These are phyloP conservation scores for Recurvirostra avosetta DNA, from an alignment of 2,113 vertebrate species.

Conservation along the genomic window DNA sequence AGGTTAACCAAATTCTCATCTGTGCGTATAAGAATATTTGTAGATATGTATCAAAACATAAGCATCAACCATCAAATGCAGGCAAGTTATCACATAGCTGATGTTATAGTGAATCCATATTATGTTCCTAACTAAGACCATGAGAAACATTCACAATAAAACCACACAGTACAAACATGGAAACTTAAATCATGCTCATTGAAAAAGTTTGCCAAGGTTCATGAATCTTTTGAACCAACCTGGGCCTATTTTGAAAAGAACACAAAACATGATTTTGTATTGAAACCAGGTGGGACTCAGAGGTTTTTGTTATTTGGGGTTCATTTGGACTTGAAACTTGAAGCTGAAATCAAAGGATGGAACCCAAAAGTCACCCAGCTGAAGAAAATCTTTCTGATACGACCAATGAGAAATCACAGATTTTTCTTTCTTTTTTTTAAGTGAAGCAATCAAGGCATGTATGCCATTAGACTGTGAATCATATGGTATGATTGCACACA, in stretches of 20 bases:
- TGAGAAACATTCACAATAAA: slow-evolving; percentile 35
- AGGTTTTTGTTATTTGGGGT: slow-evolving; percentile 13
- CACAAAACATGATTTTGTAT: slow-evolving; percentile 46
- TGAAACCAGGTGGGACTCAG: slow-evolving; percentile 53
- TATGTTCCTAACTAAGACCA: slow-evolving; percentile 17
- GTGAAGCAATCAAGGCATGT: neutral
- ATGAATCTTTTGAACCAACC: slow-evolving; percentile 55
- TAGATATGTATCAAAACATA: slow-evolving; percentile 27
- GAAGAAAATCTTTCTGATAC: slow-evolving; percentile 20
- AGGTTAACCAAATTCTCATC: neutral
- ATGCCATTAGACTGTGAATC: neutral
- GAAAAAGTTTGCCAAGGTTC: slow-evolving; percentile 47
- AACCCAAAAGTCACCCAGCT: neutral
- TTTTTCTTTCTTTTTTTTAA: neutral
- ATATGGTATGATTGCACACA: neutral
- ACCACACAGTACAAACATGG: slow-evolving; percentile 46
- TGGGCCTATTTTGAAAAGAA: slow-evolving; percentile 20
- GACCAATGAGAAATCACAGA: neutral
- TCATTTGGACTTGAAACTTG: slow-evolving; percentile 32
- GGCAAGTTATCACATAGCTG: neutral
- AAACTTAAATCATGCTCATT: slow-evolving; percentile 27
- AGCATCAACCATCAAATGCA: slow-evolving; percentile 23
- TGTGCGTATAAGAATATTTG: neutral
- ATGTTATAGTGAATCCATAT: slow-evolving; percentile 1
- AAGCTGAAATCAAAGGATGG: slow-evolving; percentile 19